Conservation (phyloP, 1,140 invertebrate genomes). For the Onthophagus taurus region DNA sequence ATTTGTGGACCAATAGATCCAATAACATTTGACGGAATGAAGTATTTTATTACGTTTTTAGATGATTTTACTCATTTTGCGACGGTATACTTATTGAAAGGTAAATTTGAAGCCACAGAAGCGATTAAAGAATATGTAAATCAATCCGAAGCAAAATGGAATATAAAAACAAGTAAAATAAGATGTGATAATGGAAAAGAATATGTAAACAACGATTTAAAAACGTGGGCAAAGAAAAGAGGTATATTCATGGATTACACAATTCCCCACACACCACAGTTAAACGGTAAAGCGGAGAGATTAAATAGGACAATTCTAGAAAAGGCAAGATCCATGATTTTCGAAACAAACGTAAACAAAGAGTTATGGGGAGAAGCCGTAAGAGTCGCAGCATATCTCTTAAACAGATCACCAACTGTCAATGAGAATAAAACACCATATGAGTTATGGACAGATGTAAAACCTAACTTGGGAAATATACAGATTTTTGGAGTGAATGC, state of each 20-base stretch:
- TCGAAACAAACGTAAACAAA: slow-evolving; percentile 2
- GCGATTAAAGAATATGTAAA: slow-evolving; percentile 22
- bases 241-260: slow-evolving; percentile 17
- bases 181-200: slow-evolving; percentile 28
- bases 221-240: slow-evolving; percentile 16
- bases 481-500: slow-evolving; percentile 26
- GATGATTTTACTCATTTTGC: slow-evolving; percentile 34
- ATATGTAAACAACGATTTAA: slow-evolving; percentile 22
- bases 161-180: background rate
- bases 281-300: slow-evolving; percentile 40
- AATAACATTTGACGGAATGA: slow-evolving; percentile 21
- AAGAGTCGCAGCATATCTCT: background rate
- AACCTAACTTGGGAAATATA: slow-evolving; percentile 23
- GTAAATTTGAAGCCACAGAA: slow-evolving; percentile 28
- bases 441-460: slow-evolving; percentile 21
- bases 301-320: slow-evolving; percentile 38
- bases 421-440: slow-evolving; percentile 3
- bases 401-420: background rate
- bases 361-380: slow-evolving; percentile 10
- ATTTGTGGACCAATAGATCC: slow-evolving; percentile 31
- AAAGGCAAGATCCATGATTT: slow-evolving; percentile 33
- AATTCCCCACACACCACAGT: slow-evolving; percentile 37
- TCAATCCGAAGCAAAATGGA: background rate
- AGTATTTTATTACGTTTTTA: slow-evolving; percentile 33
- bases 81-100: slow-evolving; percentile 28